Evolutionary conservation across 1,140 invertebrate genomes (phyloP).

Genomic region (Neuroterus valhalla): DNA sequence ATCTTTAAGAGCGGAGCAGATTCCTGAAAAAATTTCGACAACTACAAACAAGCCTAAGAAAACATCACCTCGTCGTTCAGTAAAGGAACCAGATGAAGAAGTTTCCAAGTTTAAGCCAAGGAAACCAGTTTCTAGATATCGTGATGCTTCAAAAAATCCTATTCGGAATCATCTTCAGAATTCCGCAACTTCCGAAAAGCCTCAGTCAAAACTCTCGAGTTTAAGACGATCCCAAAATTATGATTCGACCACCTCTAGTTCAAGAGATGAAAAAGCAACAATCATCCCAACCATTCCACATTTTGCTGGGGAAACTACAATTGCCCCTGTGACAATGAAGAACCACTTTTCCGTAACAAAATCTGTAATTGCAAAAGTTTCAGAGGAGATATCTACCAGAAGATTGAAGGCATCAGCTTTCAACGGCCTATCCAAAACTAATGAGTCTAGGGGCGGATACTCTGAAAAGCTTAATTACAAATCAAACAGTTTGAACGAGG

Average conservation of each 20-base stretch:
- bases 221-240: neutral
- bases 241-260: neutral
- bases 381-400: neutral
- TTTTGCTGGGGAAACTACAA: neutral
- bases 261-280: neutral
- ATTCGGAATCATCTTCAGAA: no score
- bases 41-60: neutral
- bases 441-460: neutral
- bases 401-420: neutral
- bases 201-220: neutral
- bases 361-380: neutral
- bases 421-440: neutral
- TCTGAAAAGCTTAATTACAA: neutral
- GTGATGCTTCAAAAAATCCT: neutral
- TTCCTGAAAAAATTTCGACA: neutral
- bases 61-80: neutral
- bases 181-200: neutral
- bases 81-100: neutral
- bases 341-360: neutral
- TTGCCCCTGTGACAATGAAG: neutral
- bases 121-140: neutral
- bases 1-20: neutral
- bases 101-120: neutral
- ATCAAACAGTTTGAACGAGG: neutral
- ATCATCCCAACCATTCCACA: neutral